phyloP scores from a whole-genome alignment of 2,888 invertebrate genomes.

The Stegophylla sp. region DNA sequence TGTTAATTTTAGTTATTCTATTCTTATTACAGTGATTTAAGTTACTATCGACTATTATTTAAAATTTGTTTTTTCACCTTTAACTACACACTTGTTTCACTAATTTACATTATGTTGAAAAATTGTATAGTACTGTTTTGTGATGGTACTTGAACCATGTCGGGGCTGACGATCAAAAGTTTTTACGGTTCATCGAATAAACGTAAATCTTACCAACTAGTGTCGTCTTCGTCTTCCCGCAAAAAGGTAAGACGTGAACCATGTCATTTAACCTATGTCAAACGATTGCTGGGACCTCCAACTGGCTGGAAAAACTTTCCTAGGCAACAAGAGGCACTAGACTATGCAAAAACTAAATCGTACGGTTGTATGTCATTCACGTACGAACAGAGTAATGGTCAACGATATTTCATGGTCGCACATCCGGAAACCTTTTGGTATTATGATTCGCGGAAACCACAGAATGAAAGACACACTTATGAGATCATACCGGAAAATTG shows the following conservation, averaged over 20 bases:
- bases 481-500: constrained; percentile 67
- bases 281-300: constrained; percentile 64
- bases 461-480: constrained; percentile 65
- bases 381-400: constrained; percentile 64
- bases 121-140: too few relatives aligned
- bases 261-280: constrained; percentile 52
- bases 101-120: too few relatives aligned
- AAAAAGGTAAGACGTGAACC: constrained; percentile 42
- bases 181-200: constrained; percentile 39
- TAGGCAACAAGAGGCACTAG: constrained; percentile 65
- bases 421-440: constrained; percentile 67
- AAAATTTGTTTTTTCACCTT: too few relatives aligned
- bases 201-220: not conserved
- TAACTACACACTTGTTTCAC: too few relatives aligned
- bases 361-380: constrained; percentile 65
- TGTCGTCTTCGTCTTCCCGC: not conserved
- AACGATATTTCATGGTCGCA: constrained; percentile 65
- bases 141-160: constrained; percentile 6
- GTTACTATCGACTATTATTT: too few relatives aligned
- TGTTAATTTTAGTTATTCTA: too few relatives aligned
- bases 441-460: constrained; percentile 63
- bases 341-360: constrained; percentile 61
- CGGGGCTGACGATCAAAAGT: constrained; percentile 1
- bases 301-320: constrained; percentile 65
- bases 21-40: too few relatives aligned